A percentile compares a stretch with the other conserved stretches of the same genome.
These are phyloP conservation scores for Ommatoiulus sabulosus DNA, from an alignment of 2,888 invertebrate genomes.

Conservation along the genomic window DNA sequence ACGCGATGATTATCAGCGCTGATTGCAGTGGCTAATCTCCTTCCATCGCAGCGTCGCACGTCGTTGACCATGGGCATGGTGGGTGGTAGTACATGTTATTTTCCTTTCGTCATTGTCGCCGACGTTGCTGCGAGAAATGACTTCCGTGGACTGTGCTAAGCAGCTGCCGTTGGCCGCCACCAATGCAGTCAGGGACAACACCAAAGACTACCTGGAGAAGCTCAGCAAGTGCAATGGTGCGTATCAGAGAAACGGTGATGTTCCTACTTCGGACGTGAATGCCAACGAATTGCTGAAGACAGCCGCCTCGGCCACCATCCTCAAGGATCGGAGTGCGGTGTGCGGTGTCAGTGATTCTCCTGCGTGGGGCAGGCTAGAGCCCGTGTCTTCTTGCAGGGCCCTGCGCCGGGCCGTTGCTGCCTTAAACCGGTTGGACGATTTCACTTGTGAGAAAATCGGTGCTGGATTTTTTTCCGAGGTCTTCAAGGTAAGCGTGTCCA, in stretches of 20 bases:
- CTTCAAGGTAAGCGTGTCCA: slow-evolving; percentile 83
- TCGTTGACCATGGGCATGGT: slow-evolving; percentile 1
- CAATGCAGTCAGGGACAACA: not conserved
- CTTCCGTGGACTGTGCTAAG: not conserved
- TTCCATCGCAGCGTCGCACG: not conserved
- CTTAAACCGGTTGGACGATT: slow-evolving; percentile 92
- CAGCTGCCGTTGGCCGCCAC: not conserved
- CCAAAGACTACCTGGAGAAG: not conserved
- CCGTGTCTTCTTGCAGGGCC: slow-evolving; percentile 81
- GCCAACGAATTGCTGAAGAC: slow-evolving; percentile 6
- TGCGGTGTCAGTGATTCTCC: not conserved
- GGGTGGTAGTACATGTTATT: not conserved
- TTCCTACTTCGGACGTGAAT: slow-evolving; percentile 22
- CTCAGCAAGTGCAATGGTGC: not conserved
- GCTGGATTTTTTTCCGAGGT: slow-evolving; percentile 98
- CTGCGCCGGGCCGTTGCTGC: slow-evolving; percentile 91
- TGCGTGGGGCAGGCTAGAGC: not conserved
- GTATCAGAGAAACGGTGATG: not conserved
- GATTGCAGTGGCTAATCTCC: not conserved
- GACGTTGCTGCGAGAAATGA: not conserved
- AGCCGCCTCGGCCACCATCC: not conserved
- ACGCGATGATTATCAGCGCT: not conserved
- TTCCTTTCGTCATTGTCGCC: not conserved
- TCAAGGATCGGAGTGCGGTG: slow-evolving; percentile 29
- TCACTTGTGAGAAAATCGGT: slow-evolving; percentile 91